A percentile compares a stretch with the other conserved stretches of the same genome.
Evolutionary conservation across 2,113 vertebrate genomes (phyloP).

Genomic region (Nestor notabilis): DNA sequence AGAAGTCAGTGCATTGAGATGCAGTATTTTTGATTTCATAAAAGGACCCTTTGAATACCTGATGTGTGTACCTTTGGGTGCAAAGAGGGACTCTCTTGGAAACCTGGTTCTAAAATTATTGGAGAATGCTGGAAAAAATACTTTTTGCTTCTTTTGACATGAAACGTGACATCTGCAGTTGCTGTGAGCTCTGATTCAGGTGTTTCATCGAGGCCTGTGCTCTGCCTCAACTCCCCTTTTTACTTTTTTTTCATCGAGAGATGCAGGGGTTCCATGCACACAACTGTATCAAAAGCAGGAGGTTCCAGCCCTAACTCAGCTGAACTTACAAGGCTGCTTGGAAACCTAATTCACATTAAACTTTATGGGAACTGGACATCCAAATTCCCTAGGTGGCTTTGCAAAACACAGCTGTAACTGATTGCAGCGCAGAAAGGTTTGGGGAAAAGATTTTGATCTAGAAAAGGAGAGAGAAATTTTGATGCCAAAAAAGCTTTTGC

Average conservation of each 20-base stretch:
- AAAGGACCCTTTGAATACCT: background rate
- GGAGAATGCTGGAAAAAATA: background rate
- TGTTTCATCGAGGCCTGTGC: background rate
- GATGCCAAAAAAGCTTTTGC: constrained; percentile 60
- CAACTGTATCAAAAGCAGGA: background rate
- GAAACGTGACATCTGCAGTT: background rate
- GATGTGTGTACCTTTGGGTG: background rate
- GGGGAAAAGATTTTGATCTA: constrained; percentile 58
- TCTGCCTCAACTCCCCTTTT: background rate
- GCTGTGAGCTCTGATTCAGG: background rate
- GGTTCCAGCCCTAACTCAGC: constrained; percentile 9
- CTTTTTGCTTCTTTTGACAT: background rate
- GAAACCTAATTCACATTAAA: constrained; percentile 50
- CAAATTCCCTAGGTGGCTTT: constrained; percentile 56
- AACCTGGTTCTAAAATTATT: background rate
- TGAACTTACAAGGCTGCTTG: constrained; percentile 46
- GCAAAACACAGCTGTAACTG: constrained; percentile 67
- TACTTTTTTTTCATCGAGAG: background rate
- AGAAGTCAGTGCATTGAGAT: background rate
- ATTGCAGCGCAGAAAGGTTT: constrained; percentile 47
- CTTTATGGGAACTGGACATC: constrained; percentile 62
- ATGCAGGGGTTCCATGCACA: background rate
- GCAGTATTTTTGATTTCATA: background rate
- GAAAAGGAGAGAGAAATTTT: constrained; percentile 25
- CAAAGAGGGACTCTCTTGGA: background rate